phyloP scores from a whole-genome alignment of 2,797 vertebrate genomes.

The Lophius americanus region DNA sequence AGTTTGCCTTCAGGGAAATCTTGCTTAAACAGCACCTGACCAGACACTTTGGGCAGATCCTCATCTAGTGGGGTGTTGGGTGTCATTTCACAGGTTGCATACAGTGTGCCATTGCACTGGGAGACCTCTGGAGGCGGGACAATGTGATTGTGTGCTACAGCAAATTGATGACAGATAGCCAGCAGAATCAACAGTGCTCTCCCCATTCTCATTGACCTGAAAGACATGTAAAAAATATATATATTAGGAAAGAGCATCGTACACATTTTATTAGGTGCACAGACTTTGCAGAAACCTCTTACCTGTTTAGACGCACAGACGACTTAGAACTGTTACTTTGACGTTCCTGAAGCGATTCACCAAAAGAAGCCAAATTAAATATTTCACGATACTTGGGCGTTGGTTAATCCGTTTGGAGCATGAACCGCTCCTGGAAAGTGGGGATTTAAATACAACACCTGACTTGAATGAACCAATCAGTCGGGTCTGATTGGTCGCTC shows the following conservation, averaged over 20 bases:
- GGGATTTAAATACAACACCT: no score
- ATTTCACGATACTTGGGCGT: no score
- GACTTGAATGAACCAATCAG: no score
- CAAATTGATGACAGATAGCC: slow-evolving; percentile 41
- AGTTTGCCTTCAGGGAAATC: slow-evolving; percentile 72
- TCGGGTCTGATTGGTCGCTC: no score
- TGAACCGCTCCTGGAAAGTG: no score
- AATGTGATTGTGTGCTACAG: slow-evolving; percentile 22
- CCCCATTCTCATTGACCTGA: slow-evolving; percentile 46
- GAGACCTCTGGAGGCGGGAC: slow-evolving; percentile 65
- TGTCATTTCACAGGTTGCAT: slow-evolving; percentile 82
- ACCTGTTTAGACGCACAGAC: not conserved
- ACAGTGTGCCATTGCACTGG: slow-evolving; percentile 79
- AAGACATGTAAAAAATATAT: slow-evolving; percentile 38
- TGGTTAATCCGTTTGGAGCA: no score
- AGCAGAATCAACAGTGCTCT: slow-evolving; percentile 55
- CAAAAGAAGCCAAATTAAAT: no score
- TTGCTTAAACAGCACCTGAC: slow-evolving; percentile 88
- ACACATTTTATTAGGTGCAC: no score
- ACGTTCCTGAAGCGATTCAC: no score
- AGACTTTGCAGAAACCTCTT: no score
- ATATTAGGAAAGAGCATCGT: not conserved
- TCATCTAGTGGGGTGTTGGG: slow-evolving; percentile 80
- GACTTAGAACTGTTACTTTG: no score
- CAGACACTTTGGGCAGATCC: slow-evolving; percentile 82